Conservation (phyloP, 1,140 invertebrate species). For the Xylocopa sonorina region DNA sequence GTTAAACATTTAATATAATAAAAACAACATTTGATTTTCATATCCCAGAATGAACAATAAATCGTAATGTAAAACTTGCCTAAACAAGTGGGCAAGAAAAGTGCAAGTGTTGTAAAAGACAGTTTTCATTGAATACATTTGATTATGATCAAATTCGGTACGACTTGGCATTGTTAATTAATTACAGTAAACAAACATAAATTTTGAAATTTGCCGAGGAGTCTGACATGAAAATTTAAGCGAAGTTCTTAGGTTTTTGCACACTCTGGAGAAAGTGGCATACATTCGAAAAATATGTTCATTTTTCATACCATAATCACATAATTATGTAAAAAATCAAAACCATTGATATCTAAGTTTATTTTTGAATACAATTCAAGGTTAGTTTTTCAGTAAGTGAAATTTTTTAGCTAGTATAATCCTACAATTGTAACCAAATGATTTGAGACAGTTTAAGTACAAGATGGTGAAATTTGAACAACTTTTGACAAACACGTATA, state of each 20-base stretch:
- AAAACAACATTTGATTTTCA: too few species aligned
- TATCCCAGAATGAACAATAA: too few species aligned
- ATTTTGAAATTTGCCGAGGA: too few species aligned
- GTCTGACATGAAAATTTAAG: neutral
- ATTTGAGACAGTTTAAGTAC: too few species aligned
- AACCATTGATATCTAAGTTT: neutral
- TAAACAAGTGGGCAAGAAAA: neutral
- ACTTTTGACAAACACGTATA: too few species aligned
- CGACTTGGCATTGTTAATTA: too few species aligned
- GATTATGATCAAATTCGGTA: neutral
- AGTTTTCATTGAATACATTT: too few species aligned
- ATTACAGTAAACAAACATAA: too few species aligned
- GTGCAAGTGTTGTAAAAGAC: neutral
- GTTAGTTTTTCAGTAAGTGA: conserved; percentile 7
- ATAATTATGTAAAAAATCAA: too few species aligned
- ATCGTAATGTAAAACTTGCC: too few species aligned
- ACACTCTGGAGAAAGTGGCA: neutral
- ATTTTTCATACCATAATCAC: neutral
- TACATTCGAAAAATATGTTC: neutral
- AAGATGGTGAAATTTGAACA: neutral
- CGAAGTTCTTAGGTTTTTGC: neutral
- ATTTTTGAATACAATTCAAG: conserved; percentile 4
- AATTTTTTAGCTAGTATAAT: neutral
- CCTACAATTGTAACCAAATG: neutral
- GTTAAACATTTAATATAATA: too few species aligned